Conservation (phyloP, 2,888 invertebrate species). For the Ypsolopha sequella region DNA sequence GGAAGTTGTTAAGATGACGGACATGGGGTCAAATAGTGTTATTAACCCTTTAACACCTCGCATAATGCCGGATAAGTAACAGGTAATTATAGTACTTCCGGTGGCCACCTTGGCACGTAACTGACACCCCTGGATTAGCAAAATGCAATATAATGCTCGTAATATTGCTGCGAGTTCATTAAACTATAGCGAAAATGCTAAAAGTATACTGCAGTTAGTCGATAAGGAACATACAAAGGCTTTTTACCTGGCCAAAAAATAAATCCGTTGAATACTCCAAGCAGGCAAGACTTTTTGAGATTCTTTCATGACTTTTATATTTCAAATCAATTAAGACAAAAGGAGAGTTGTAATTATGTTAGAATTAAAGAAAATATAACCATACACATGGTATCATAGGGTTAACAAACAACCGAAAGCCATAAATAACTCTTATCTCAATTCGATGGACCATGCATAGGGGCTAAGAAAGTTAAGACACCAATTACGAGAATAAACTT, state of each 20-base stretch:
- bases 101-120: slow-evolving; percentile 8
- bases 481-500: background rate
- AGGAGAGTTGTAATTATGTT: slow-evolving; percentile 10
- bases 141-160: slow-evolving; percentile 1
- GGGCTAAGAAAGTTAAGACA: slow-evolving; percentile 7
- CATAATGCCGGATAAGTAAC: slow-evolving; percentile 55
- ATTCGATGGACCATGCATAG: slow-evolving; percentile 22
- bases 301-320: too few species aligned
- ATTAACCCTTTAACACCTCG: slow-evolving; percentile 65
- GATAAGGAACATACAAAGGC: too few species aligned
- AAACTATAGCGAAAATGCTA: background rate
- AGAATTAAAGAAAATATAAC: slow-evolving; percentile 13
- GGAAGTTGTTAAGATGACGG: slow-evolving; percentile 23
- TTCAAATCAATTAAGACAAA: too few species aligned
- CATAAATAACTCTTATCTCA: slow-evolving; percentile 57
- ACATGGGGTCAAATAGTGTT: slow-evolving; percentile 57
- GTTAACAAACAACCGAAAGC: slow-evolving; percentile 23
- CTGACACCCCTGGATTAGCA: slow-evolving; percentile 20
- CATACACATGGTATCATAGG: slow-evolving; percentile 18
- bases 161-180: slow-evolving; percentile 2
- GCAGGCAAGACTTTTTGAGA: too few species aligned
- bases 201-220: background rate
- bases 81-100: slow-evolving; percentile 58
- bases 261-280: too few species aligned
- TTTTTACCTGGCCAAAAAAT: too few species aligned